Evolutionary conservation across 2,888 invertebrate genomes (phyloP).

Genomic region (Dastarcus helophoroides): DNA sequence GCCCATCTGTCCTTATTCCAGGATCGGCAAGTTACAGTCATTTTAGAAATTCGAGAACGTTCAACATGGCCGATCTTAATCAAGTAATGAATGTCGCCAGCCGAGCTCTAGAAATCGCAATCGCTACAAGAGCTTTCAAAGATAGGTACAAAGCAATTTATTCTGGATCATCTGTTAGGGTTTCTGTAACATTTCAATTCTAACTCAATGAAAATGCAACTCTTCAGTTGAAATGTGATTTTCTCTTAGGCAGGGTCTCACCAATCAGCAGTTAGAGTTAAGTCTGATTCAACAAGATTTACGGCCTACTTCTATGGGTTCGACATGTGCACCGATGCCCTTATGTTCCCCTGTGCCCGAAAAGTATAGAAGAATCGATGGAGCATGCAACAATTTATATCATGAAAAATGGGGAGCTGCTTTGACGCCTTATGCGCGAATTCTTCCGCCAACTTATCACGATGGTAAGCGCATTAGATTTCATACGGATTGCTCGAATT

Average conservation of each 20-base stretch:
- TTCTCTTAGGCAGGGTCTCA: constrained; percentile 37
- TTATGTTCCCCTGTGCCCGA: constrained; percentile 36
- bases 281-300: constrained; percentile 37
- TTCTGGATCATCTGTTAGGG: not conserved
- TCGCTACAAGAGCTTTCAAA: constrained; percentile 40
- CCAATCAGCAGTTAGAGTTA: constrained; percentile 36
- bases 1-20: constrained; percentile 32
- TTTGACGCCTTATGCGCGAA: constrained; percentile 50
- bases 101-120: constrained; percentile 41
- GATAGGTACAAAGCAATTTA: constrained; percentile 32
- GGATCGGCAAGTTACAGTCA: constrained; percentile 38
- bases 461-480: constrained; percentile 40
- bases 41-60: constrained; percentile 32
- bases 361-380: constrained; percentile 62
- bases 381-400: constrained; percentile 70
- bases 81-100: constrained; percentile 37
- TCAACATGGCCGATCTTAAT: constrained; percentile 30
- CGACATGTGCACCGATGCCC: constrained; percentile 32
- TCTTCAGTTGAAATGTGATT: too few relatives aligned
- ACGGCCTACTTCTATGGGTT: constrained; percentile 34
- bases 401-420: constrained; percentile 62
- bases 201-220: not conserved
- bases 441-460: constrained; percentile 54
- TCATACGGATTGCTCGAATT: too few relatives aligned
- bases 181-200: too few relatives aligned